phyloP scores from a whole-genome alignment of 2,797 vertebrate genomes.

The Varecia variegata region DNA sequence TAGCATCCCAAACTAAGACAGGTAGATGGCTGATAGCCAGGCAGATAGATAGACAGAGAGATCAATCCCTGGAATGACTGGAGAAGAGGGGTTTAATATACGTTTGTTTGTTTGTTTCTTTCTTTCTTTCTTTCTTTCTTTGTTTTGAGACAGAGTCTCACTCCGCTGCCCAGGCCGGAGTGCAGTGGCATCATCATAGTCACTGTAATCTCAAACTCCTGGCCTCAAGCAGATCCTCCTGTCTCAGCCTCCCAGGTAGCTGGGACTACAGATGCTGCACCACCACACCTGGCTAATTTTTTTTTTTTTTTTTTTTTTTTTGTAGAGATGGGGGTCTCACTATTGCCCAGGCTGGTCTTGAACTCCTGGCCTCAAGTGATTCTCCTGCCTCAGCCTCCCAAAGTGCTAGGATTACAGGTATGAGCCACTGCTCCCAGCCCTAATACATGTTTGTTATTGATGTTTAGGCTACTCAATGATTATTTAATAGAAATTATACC shows the following conservation, averaged over 20 bases:
- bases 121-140: too few relatives aligned
- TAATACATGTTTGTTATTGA: background rate
- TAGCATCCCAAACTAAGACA: background rate
- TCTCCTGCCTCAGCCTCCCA: background rate
- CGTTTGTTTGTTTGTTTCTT: background rate
- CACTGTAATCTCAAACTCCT: background rate
- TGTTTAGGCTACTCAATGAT: conserved; percentile 45
- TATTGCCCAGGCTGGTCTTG: background rate
- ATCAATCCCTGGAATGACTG: background rate
- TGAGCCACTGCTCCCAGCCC: background rate
- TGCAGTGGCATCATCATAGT: background rate
- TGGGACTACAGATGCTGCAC: background rate
- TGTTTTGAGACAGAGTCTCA: background rate
- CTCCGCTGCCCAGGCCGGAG: background rate
- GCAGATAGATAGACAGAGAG: background rate
- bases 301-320: background rate
- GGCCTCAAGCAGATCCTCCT: background rate
- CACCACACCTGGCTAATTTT: background rate
- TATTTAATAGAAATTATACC: conserved; percentile 58
- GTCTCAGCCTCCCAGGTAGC: background rate
- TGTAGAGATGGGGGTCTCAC: background rate
- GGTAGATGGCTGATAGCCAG: background rate
- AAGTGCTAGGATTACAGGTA: background rate
- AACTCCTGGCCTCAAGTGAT: background rate
- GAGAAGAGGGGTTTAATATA: background rate